Evolutionary conservation across 1,140 invertebrate genomes (phyloP), one percentile per base, ranked within the genome.

Genomic region (Armadillidium nasatum): DNA sequence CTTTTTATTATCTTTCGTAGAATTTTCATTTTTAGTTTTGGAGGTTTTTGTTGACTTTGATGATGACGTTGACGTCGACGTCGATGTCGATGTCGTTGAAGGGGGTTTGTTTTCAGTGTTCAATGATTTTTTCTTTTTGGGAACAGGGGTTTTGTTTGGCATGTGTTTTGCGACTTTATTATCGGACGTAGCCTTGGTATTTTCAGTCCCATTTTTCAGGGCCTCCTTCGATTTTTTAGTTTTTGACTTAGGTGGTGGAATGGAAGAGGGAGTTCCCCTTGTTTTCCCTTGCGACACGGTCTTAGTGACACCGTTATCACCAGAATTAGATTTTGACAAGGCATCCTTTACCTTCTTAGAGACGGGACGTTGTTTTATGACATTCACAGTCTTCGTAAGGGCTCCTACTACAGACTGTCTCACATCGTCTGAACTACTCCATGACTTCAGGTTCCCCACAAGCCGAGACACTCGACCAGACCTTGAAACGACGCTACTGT

Each of bases 371-470:
- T 80, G 79, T 50, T 77, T 80, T 15, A 80, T 80, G 23, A 76
- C 76, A 4, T 76, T 77, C 21, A 80, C 79, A 0, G 79, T 80
- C 33, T 76, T 70, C 10, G 69, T 77, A 15, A 80, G 71, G 22
- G 79, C 79, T 22, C 79, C 79, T 74, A 80, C 77, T 67, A 80
- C 73, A 21, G 71, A 74, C 75, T 78, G 76, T 11, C 79, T 54
- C 10, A 80, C 79, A 69, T 80, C 79, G 43, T 80, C 79, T 0
- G 79, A 78, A 68, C 79, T 80, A 46, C 79, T 80, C 79, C 79
- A 80, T 43, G 79, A 77, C 76, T 76, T 72, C 68, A 80, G 69
- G 33, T 77, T 77, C 22, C 79, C 79, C 71, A 80, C 79, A 19
- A 80, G 77, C 15, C 77, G 23, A 13, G 75, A 78, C 45, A 80